These are phyloP conservation scores for Candoia aspera DNA, from an alignment of 2,113 vertebrate genomes.

Conservation along the genomic window DNA sequence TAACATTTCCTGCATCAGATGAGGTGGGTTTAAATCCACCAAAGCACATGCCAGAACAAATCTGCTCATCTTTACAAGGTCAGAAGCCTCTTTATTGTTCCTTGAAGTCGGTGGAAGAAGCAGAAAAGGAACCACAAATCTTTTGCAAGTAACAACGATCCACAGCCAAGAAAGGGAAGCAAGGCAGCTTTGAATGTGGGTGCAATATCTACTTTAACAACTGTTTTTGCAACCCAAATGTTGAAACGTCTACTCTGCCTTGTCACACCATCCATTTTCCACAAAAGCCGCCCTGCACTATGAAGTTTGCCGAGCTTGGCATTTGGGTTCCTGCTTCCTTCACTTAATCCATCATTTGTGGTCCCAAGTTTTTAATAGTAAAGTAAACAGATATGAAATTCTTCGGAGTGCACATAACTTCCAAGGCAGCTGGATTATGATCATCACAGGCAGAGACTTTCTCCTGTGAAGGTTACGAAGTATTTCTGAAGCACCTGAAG, in stretches of 20 bases:
- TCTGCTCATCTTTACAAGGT: background rate
- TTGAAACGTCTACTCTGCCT: slow-evolving; percentile 18
- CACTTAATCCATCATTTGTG: slow-evolving; percentile 42
- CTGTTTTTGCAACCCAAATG: background rate
- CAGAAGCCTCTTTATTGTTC: background rate
- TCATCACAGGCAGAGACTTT: background rate
- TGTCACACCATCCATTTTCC: slow-evolving; percentile 13
- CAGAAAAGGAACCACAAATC: background rate
- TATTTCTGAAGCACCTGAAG: background rate
- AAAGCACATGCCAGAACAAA: background rate
- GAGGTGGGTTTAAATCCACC: background rate
- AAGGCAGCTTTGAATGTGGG: background rate
- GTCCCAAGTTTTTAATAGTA: slow-evolving; percentile 45
- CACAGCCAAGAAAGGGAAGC: background rate
- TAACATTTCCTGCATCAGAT: background rate
- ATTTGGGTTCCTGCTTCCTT: slow-evolving; percentile 37
- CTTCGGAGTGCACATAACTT: slow-evolving; percentile 43
- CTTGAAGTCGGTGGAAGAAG: background rate
- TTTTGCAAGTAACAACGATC: background rate
- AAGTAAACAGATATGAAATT: slow-evolving; percentile 47
- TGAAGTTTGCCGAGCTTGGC: slow-evolving; percentile 42
- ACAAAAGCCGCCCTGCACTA: slow-evolving; percentile 35
- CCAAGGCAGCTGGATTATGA: background rate
- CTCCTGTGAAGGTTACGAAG: slow-evolving; percentile 37
- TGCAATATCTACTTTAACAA: slow-evolving; percentile 24